Evolutionary conservation across 2,797 vertebrate genomes (phyloP).

Genomic region (Dryobates pubescens): DNA sequence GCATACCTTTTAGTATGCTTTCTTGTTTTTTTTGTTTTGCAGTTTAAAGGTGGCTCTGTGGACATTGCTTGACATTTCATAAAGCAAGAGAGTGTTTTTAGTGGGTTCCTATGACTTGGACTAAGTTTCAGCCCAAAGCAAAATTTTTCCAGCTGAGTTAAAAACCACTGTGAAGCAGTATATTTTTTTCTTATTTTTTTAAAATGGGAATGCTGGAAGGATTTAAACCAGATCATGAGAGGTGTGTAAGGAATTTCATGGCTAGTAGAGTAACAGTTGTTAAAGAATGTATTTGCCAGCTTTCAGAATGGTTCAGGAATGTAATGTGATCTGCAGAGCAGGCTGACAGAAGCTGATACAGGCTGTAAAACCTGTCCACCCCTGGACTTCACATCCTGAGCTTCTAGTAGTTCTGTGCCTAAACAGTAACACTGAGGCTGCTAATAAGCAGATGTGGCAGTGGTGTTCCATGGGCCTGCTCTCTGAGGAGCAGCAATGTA

Average conservation of each 20-base stretch:
- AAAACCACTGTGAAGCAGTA: background rate
- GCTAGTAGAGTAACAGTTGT: background rate
- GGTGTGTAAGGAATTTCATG: background rate
- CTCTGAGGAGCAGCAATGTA: background rate
- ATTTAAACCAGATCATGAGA: background rate
- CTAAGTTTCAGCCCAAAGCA: background rate
- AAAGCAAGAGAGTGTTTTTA: background rate
- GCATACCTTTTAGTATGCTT: background rate
- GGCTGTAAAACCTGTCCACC: background rate
- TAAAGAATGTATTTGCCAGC: background rate
- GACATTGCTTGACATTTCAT: background rate
- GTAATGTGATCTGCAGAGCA: background rate
- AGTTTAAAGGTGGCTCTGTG: background rate
- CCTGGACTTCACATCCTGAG: background rate
- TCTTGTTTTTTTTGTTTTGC: background rate
- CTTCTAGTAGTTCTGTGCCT: background rate
- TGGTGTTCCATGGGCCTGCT: background rate
- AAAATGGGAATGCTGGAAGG: background rate
- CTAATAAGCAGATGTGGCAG: background rate
- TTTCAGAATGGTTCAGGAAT: background rate
- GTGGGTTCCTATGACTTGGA: background rate
- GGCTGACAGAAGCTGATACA: background rate
- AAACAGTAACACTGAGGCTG: background rate
- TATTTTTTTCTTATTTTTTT: background rate
- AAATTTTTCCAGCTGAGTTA: background rate